Evolutionary conservation across 2,888 invertebrate genomes (phyloP).

Genomic region (Eupithecia tripunctaria): DNA sequence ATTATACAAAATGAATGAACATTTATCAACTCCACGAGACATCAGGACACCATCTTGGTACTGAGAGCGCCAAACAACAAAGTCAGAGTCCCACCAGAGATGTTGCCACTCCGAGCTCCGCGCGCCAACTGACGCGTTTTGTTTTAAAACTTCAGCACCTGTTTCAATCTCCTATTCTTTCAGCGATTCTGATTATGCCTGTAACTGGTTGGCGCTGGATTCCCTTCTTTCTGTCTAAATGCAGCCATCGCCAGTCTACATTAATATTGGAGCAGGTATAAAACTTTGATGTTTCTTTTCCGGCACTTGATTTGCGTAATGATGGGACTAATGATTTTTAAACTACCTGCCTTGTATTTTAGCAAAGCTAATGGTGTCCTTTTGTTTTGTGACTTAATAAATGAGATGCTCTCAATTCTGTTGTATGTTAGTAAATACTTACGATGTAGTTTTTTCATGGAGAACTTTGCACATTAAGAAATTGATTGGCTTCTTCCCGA

Average conservation of each 20-base stretch:
- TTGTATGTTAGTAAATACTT: neutral
- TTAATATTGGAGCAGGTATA: slow-evolving; percentile 36
- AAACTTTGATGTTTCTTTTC: slow-evolving; percentile 35
- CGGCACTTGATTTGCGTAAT: slow-evolving; percentile 31
- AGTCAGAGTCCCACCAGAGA: too few relatives aligned
- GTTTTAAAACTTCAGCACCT: neutral
- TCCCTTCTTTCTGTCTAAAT: slow-evolving; percentile 4
- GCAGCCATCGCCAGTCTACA: slow-evolving; percentile 16
- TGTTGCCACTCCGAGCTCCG: too few relatives aligned
- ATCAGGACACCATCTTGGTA: too few relatives aligned
- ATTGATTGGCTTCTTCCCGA: too few relatives aligned
- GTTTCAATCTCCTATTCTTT: neutral
- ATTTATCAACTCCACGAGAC: too few relatives aligned
- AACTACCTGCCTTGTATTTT: slow-evolving; percentile 8
- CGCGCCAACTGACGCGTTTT: too few relatives aligned
- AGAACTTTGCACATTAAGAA: too few relatives aligned
- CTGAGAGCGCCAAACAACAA: too few relatives aligned
- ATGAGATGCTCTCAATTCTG: neutral
- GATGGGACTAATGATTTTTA: slow-evolving; percentile 28
- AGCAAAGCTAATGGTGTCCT: neutral
- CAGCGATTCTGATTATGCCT: neutral
- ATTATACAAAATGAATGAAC: too few relatives aligned
- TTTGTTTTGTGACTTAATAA: neutral
- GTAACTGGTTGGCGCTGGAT: neutral
- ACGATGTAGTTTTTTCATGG: neutral